Evolutionary conservation across 2,888 invertebrate genomes (phyloP).

Genomic region (Callyntrura sp.): DNA sequence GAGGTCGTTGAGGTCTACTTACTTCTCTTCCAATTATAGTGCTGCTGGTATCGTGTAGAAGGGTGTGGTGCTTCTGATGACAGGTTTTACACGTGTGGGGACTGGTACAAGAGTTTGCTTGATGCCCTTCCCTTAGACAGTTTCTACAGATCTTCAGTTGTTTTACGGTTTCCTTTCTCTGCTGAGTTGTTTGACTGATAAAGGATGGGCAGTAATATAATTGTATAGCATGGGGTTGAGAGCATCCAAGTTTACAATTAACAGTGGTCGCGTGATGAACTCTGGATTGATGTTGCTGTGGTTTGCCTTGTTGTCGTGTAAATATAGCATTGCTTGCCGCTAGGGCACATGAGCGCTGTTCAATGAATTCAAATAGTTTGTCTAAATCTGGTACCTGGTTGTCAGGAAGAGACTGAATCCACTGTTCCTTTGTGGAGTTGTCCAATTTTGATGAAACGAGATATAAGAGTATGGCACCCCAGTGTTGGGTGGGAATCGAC

Average conservation of each 20-base stretch:
- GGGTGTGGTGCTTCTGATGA: neutral
- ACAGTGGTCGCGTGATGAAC: too few relatives aligned
- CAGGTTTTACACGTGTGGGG: neutral
- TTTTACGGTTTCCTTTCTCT: neutral
- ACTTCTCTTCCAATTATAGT: too few relatives aligned
- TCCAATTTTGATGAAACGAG: slow-evolving; percentile 59
- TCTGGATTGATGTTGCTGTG: too few relatives aligned
- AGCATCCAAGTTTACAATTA: neutral
- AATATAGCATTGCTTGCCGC: neutral
- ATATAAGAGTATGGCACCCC: slow-evolving; percentile 54
- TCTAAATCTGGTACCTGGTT: slow-evolving; percentile 10
- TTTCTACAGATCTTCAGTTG: neutral
- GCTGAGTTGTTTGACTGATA: too few relatives aligned
- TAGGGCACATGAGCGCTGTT: slow-evolving; percentile 60
- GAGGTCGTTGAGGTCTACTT: too few relatives aligned
- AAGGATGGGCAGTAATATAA: neutral
- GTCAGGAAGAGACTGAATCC: slow-evolving; percentile 59
- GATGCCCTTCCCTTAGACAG: neutral
- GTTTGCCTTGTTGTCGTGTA: neutral
- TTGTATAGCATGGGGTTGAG: neutral
- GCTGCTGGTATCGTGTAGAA: neutral
- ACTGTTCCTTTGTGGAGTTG: slow-evolving; percentile 41
- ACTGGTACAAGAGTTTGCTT: neutral
- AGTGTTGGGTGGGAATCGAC: too few relatives aligned
- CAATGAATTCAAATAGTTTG: slow-evolving; percentile 43